A percentile compares a stretch with the other conserved stretches of the same genome.
Evolutionary conservation across 2,113 vertebrate species (phyloP).

Genomic region (Syngnathus scovelli): DNA sequence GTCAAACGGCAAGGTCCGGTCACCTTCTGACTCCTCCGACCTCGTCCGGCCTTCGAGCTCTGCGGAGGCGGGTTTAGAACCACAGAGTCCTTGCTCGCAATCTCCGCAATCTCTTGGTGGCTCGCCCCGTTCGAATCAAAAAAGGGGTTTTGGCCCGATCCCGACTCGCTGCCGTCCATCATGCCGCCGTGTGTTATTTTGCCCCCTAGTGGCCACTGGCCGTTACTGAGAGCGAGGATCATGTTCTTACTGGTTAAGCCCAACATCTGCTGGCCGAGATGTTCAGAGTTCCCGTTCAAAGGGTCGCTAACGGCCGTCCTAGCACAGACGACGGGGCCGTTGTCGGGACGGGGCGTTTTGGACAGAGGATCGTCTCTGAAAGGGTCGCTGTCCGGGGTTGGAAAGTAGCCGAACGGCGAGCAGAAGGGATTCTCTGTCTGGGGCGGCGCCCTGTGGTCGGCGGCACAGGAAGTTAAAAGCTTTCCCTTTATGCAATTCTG

Average conservation of each 20-base stretch:
- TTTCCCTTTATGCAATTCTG: conserved; percentile 84
- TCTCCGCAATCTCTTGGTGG: conserved; percentile 40
- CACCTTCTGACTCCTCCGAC: conserved; percentile 90
- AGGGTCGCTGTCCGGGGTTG: conserved; percentile 84
- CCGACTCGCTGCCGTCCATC: conserved; percentile 69
- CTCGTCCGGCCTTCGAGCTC: conserved; percentile 85
- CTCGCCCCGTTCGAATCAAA: conserved; percentile 71
- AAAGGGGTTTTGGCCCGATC: conserved; percentile 72
- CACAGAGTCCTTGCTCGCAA: conserved; percentile 74
- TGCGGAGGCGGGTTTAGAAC: conserved; percentile 89
- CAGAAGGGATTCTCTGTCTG: conserved; percentile 77
- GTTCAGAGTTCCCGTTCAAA: conserved; percentile 71
- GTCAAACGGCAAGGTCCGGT: conserved; percentile 67
- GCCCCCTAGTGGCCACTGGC: conserved; percentile 73
- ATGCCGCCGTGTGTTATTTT: conserved; percentile 62
- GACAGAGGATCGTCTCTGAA: conserved; percentile 88
- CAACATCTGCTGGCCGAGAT: conserved; percentile 77
- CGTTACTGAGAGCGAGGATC: conserved; percentile 73
- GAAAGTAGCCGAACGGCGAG: conserved; percentile 84
- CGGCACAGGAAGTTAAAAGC: conserved; percentile 69
- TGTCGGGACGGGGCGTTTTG: conserved; percentile 55
- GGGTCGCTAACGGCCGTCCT: conserved; percentile 58
- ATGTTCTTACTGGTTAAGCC: conserved; percentile 77
- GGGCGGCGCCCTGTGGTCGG: conserved; percentile 71
- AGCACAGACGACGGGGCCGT: conserved; percentile 59